Evolutionary conservation across 1,140 invertebrate genomes (phyloP).

Genomic region (Ceratina japonica): DNA sequence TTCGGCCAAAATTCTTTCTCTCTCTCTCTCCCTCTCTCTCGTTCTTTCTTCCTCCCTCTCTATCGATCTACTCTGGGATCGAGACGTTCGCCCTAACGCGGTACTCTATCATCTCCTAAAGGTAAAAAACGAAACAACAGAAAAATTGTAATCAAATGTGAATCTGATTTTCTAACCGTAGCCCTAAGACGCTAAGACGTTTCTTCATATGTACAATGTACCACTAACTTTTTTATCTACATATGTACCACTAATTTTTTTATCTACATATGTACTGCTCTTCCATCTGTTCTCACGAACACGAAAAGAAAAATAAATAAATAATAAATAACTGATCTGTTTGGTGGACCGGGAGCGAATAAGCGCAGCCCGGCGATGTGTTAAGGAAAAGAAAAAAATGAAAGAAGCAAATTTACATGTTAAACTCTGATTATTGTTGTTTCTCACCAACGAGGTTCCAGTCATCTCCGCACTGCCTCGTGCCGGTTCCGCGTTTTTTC

Average conservation of each 20-base stretch:
- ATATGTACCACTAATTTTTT: constrained; percentile 22
- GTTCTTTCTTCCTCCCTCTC: constrained; percentile 8
- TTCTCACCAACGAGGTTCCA: constrained; percentile 82
- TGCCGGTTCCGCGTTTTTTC: constrained; percentile 77
- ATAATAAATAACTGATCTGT: not conserved
- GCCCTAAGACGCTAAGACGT: constrained; percentile 6
- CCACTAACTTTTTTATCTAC: too few species aligned
- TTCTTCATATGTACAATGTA: not conserved
- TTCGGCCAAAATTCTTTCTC: constrained; percentile 40
- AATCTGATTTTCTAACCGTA: constrained; percentile 21
- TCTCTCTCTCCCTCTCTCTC: too few species aligned
- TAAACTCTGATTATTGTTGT: constrained; percentile 73
- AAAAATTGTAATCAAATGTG: constrained; percentile 43
- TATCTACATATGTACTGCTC: not conserved
- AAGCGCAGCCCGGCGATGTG: constrained; percentile 31
- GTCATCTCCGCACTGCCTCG: constrained; percentile 77
- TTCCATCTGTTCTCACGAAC: constrained; percentile 1
- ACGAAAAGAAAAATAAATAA: constrained; percentile 9
- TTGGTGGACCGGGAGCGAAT: constrained; percentile 9
- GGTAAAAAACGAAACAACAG: constrained; percentile 45
- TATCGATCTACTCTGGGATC: constrained; percentile 42
- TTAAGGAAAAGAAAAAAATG: constrained; percentile 64
- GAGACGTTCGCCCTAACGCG: constrained; percentile 52
- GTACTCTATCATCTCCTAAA: constrained; percentile 45
- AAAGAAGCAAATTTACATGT: constrained; percentile 70